Percentiles rank a stretch among this genome's conserved stretches.
Evolutionary conservation across 2,113 vertebrate genomes (phyloP).

Genomic region (Cyanoramphus novaezelandiae): DNA sequence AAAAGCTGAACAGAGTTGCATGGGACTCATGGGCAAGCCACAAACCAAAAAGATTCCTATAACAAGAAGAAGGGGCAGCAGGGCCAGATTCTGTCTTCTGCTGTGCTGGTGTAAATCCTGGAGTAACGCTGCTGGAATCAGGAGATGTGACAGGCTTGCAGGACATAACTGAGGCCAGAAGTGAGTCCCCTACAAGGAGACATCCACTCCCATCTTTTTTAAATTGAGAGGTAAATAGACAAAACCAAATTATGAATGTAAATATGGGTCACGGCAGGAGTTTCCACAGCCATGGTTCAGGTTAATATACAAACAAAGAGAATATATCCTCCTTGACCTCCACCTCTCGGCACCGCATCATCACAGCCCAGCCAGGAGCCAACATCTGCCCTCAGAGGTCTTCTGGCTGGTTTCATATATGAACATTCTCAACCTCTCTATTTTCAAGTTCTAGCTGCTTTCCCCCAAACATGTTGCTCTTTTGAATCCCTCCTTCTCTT

Average conservation of each 20-base stretch:
- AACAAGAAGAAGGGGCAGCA: neutral
- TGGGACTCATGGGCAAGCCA: neutral
- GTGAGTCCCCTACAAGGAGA: neutral
- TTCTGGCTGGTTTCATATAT: neutral
- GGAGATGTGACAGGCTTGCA: neutral
- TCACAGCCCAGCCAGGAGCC: neutral
- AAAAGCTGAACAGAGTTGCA: neutral
- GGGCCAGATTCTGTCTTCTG: neutral
- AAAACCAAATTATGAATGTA: neutral
- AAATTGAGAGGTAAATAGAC: neutral
- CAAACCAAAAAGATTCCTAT: neutral
- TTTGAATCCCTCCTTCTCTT: neutral
- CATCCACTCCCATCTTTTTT: neutral
- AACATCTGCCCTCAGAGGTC: neutral
- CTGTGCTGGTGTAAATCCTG: fast-evolving
- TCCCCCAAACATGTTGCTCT: neutral
- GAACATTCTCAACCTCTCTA: neutral
- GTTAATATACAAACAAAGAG: neutral
- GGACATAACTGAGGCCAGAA: neutral
- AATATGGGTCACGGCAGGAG: fast-evolving
- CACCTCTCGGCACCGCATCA: neutral
- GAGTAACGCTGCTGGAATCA: neutral
- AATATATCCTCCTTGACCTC: neutral
- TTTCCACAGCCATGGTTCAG: neutral
- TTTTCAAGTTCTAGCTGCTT: neutral